Conservation (phyloP, 2,113 vertebrate genomes). For the Atherinomorus stipes region DNA sequence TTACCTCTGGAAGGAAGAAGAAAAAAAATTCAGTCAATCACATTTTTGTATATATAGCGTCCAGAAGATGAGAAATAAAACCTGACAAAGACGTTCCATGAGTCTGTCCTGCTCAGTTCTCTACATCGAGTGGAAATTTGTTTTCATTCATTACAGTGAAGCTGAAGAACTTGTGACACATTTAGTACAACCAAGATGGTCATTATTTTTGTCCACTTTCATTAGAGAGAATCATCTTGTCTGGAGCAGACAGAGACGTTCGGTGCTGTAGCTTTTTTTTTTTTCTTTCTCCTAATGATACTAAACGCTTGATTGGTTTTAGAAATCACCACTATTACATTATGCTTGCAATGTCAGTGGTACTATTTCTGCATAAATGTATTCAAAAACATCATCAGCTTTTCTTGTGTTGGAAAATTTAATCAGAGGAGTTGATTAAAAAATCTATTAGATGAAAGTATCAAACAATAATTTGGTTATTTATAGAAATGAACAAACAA, state of each 20-base stretch:
- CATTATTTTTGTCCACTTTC: background rate
- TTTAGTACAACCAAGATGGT: background rate
- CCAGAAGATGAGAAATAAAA: background rate
- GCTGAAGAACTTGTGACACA: background rate
- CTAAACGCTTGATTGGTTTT: no score
- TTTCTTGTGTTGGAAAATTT: no score
- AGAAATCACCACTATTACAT: no score
- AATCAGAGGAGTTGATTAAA: no score
- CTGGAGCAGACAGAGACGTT: background rate
- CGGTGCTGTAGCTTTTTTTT: no score
- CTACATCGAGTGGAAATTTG: background rate
- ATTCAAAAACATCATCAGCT: background rate
- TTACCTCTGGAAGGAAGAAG: slow-evolving; percentile 85
- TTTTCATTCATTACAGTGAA: background rate
- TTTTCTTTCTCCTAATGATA: no score
- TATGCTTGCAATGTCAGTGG: no score
- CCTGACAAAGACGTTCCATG: background rate
- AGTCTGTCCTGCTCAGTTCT: background rate
- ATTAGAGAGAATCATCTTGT: background rate
- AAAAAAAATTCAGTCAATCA: background rate
- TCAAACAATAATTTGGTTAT: no score
- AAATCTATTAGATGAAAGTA: no score
- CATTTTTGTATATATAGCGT: background rate
- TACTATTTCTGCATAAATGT: background rate
- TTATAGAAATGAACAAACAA: no score